phyloP scores from a whole-genome alignment of 2,113 vertebrate genomes.

The Montifringilla adamsi region DNA sequence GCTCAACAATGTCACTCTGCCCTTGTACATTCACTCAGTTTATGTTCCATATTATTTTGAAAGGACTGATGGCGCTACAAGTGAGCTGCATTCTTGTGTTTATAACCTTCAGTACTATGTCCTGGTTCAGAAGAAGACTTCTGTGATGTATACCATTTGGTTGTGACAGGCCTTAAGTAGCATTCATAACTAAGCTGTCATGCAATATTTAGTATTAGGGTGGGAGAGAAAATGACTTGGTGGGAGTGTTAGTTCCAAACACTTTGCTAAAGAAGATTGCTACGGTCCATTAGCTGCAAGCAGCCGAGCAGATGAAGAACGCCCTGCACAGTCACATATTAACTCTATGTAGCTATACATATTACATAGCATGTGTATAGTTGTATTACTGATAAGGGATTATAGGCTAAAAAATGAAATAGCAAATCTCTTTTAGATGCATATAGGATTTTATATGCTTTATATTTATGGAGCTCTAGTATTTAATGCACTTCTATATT shows the following conservation, averaged over 20 bases:
- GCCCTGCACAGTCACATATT: background rate
- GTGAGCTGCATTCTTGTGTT: background rate
- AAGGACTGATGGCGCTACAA: background rate
- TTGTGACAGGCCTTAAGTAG: background rate
- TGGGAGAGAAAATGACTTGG: background rate
- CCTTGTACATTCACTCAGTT: background rate
- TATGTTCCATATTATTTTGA: background rate
- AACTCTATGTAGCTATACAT: background rate
- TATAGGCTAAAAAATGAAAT: background rate
- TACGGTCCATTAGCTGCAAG: background rate
- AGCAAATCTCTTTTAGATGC: background rate
- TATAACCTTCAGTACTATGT: background rate
- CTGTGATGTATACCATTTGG: too few relatives aligned
- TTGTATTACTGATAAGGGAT: background rate
- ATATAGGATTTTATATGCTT: background rate
- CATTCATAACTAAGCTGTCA: background rate
- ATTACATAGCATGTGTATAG: background rate
- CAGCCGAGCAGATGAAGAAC: background rate
- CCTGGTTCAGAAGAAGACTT: background rate
- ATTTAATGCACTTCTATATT: background rate
- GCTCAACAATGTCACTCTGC: background rate
- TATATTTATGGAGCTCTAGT: background rate
- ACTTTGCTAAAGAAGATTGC: background rate
- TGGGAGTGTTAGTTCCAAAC: background rate
- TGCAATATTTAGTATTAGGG: background rate